Evolutionary conservation across 2,797 vertebrate species (phyloP).

Genomic region (Clarias laeviceps): DNA sequence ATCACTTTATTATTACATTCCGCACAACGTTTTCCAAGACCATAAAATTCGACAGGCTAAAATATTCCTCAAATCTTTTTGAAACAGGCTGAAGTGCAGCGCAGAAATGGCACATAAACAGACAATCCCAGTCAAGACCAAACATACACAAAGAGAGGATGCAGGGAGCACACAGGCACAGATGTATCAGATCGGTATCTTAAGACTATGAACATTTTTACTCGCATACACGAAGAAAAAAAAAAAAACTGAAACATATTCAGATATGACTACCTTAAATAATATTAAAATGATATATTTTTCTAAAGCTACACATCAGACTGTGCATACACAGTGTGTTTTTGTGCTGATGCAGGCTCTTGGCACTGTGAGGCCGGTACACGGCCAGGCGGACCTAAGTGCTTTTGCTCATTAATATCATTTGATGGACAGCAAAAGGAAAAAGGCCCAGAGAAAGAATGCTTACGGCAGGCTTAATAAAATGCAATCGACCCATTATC

Average conservation of each 20-base stretch:
- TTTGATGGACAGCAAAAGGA: slow-evolving; percentile 55
- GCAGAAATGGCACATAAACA: slow-evolving; percentile 54
- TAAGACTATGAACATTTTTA: slow-evolving; percentile 21
- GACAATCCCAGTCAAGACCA: slow-evolving; percentile 63
- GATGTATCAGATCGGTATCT: slow-evolving; percentile 37
- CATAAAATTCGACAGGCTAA: slow-evolving; percentile 89
- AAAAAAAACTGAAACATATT: neutral
- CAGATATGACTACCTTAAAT: slow-evolving; percentile 6
- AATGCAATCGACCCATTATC: slow-evolving; percentile 78
- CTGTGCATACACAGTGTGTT: slow-evolving; percentile 49
- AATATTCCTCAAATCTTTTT: slow-evolving; percentile 67
- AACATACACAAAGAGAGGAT: slow-evolving; percentile 61
- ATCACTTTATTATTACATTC: slow-evolving; percentile 95
- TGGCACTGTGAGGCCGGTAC: slow-evolving; percentile 62
- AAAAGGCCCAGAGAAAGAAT: slow-evolving; percentile 62
- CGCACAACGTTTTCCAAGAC: slow-evolving; percentile 89
- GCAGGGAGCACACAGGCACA: slow-evolving; percentile 60
- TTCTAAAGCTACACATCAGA: slow-evolving; percentile 37
- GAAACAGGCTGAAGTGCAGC: slow-evolving; percentile 69
- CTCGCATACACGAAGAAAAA: neutral
- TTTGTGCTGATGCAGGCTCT: slow-evolving; percentile 67
- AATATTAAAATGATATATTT: slow-evolving; percentile 21
- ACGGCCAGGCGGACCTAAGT: slow-evolving; percentile 67
- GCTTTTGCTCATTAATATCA: slow-evolving; percentile 72
- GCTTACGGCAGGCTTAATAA: slow-evolving; percentile 75